These are phyloP conservation scores for Schrankia costaestrigalis DNA, from an alignment of 2,888 invertebrate genomes.

Conservation along the genomic window DNA sequence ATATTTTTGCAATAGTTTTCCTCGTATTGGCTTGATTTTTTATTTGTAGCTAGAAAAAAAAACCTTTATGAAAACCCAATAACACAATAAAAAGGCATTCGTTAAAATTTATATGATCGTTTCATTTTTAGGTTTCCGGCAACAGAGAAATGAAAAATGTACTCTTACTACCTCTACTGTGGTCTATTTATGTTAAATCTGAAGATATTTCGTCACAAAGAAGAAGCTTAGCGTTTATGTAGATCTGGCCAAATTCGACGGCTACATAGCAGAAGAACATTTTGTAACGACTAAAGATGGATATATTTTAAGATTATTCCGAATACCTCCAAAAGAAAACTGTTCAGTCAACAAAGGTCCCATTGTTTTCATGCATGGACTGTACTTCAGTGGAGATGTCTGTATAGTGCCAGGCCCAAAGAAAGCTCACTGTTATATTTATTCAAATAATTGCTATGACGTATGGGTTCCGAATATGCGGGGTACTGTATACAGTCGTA, in stretches of 20 bases:
- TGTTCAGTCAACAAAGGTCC: constrained; percentile 17
- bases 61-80: no score
- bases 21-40: no score
- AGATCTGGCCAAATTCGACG: constrained; percentile 31
- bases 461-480: constrained; percentile 29
- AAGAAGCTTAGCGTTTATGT: no score
- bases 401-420: constrained; percentile 35
- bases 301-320: constrained; percentile 35
- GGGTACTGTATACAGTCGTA: constrained; percentile 24
- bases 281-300: constrained; percentile 37
- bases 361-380: constrained; percentile 32
- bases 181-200: no score
- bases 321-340: constrained; percentile 20
- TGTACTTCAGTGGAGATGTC: constrained; percentile 33
- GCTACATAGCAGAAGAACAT: constrained; percentile 30
- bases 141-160: no score
- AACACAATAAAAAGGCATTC: no score
- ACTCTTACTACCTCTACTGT: no score
- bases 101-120: no score
- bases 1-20: no score
- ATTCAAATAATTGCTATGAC: constrained; percentile 30
- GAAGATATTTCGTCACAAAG: no score
- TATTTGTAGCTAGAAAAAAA: no score
- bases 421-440: constrained; percentile 35
- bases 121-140: no score